A percentile compares a stretch with the other conserved stretches of the same genome.
Conservation (phyloP, 2,113 vertebrate species). For the Puffinus mauretanicus region DNA sequence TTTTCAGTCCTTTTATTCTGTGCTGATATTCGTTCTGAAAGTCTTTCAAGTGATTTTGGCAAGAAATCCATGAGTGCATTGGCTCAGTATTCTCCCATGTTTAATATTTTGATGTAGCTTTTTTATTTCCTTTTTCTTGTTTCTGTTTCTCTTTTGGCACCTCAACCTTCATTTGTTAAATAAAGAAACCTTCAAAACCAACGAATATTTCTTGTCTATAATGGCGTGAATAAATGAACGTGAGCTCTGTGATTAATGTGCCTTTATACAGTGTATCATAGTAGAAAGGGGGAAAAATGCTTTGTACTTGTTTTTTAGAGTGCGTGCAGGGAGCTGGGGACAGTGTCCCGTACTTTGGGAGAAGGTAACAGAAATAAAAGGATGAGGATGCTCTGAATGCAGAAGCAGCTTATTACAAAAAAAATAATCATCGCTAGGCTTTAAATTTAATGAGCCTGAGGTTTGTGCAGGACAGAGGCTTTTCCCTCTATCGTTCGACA, state of each 20-base stretch:
- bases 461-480: neutral
- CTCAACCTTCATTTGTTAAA: slow-evolving; percentile 3
- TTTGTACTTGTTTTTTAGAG: neutral
- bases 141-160: neutral
- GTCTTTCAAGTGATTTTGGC: slow-evolving; percentile 26
- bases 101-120: slow-evolving; percentile 9
- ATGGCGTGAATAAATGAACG: neutral
- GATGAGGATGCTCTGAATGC: neutral
- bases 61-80: neutral
- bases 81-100: neutral
- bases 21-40: neutral
- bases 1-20: neutral
- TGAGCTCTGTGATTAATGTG: slow-evolving; percentile 35
- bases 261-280: neutral
- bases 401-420: neutral
- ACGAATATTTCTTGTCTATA: neutral
- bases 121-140: neutral
- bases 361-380: neutral
- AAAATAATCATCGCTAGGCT: neutral
- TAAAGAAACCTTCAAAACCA: neutral
- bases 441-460: neutral
- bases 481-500: neutral
- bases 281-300: neutral
- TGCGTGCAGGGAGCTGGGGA: neutral
- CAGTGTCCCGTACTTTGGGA: neutral